These are phyloP conservation scores for Cossypha heuglini DNA, from an alignment of 2,797 vertebrate species.

Conservation along the genomic window DNA sequence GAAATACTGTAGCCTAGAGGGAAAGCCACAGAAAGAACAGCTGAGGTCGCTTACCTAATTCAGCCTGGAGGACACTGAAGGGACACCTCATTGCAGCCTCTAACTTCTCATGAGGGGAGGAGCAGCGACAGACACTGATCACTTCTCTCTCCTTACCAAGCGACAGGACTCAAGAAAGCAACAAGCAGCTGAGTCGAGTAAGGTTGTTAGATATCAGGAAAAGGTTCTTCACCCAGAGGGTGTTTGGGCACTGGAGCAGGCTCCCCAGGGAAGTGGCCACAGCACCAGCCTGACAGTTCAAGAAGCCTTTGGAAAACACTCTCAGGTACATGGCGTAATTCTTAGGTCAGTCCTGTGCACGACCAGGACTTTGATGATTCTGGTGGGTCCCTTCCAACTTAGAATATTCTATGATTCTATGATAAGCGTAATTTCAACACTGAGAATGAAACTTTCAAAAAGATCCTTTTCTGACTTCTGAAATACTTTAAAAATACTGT, in stretches of 20 bases:
- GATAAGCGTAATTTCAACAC: not conserved
- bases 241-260: not conserved
- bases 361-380: not conserved
- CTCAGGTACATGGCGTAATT: not conserved
- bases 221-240: not conserved
- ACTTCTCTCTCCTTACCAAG: rapidly evolving
- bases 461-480: not conserved
- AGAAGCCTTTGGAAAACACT: not conserved
- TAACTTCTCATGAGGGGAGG: not conserved
- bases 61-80: not conserved
- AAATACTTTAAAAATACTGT: not conserved
- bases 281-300: not conserved
- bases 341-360: not conserved
- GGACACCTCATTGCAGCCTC: not conserved
- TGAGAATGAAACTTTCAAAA: not conserved
- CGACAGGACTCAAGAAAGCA: no score
- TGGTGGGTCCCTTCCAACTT: not conserved
- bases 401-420: not conserved
- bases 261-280: not conserved
- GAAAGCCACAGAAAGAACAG: not conserved
- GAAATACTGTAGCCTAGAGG: not conserved
- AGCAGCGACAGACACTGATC: not conserved
- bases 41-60: not conserved
- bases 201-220: not conserved
- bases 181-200: not conserved